Conservation (phyloP, 1,140 invertebrate species). For the Cydia splendana region DNA sequence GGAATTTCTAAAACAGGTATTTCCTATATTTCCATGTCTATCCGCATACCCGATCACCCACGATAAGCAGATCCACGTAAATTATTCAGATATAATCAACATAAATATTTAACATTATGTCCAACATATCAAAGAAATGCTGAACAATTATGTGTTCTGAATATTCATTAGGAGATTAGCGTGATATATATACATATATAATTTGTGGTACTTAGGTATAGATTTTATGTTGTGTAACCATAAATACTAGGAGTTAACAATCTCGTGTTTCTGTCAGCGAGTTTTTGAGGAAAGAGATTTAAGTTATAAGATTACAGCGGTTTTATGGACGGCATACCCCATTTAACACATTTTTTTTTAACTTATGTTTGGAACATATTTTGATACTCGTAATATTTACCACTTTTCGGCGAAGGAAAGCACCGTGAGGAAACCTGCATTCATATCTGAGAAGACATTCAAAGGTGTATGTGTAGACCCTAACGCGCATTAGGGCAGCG, state of each 20-base stretch:
- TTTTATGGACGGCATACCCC: neutral
- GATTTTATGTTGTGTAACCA: neutral
- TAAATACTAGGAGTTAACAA: conserved; percentile 26
- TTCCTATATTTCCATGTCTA: neutral
- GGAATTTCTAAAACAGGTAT: neutral
- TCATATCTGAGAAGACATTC: no score
- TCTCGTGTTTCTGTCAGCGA: conserved; percentile 12
- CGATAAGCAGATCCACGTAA: neutral
- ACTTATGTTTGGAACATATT: no score
- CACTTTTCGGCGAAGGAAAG: no score
- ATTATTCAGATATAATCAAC: conserved; percentile 9
- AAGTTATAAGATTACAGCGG: neutral
- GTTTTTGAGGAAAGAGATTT: conserved; percentile 12
- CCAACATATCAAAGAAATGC: conserved; percentile 15
- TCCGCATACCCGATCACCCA: neutral
- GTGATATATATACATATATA: conserved; percentile 33
- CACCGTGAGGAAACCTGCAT: no score
- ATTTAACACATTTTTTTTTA: no score
- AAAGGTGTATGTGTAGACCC: no score
- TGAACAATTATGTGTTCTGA: conserved; percentile 28
- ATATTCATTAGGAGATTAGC: conserved; percentile 33
- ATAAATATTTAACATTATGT: conserved; percentile 31
- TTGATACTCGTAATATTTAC: no score
- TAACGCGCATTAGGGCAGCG: no score
- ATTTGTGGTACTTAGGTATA: conserved; percentile 24